Base-by-base conservation (phyloP, 2,113 vertebrate genomes). In the Pollimyrus isidori region DNA sequence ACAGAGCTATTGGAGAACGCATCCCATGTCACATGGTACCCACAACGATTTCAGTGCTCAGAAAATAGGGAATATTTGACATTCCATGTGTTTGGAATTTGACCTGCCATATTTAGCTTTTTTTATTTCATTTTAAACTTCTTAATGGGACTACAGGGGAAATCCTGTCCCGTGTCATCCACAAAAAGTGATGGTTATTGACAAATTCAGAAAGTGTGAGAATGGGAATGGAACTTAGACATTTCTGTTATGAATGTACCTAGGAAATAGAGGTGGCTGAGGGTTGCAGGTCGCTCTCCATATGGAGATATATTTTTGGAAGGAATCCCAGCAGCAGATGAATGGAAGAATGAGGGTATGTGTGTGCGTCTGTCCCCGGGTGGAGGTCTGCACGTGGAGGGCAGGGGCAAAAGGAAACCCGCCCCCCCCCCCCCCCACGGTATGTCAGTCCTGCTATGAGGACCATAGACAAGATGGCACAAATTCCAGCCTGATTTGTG, bases 81-180 rank as follows among this genome's bases (percentile, higher is more conserved):
- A 91, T 91, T 84, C 88, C 26, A 89, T 89, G 92, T 91, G 90
- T 88, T 87, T 89, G 9, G 86, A n/a, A 90, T 91, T 91, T 88
- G 88, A 87, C 7, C 50, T 21, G 87, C 46, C 7, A 56, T 83
- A 15, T 86, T 39, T 11, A 49, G 48, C 83, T 30, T 0, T 48
- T 7, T 26, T 35, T 35, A 35, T 35, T n/a, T 26, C 23, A 26
- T 26, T 49, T 49, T 49, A 26, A n/a, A n/a, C 73, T 69, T 65
- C 80, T 4, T 21, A 45, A n/a, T 84, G 23, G 82, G 48, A 45
- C 48, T 48, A 86, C 46, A 26, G 83, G 17, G 45, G 45, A 86
- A 86, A 49, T 30, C 83, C 15, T 42, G 73, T 19, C 15, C 30
- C 35, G 10, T 80, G 17, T 80, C 73, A 80, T 39, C 15, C 15